phyloP scores from a whole-genome alignment of 2,797 vertebrate species.

The Clarias fuscus region DNA sequence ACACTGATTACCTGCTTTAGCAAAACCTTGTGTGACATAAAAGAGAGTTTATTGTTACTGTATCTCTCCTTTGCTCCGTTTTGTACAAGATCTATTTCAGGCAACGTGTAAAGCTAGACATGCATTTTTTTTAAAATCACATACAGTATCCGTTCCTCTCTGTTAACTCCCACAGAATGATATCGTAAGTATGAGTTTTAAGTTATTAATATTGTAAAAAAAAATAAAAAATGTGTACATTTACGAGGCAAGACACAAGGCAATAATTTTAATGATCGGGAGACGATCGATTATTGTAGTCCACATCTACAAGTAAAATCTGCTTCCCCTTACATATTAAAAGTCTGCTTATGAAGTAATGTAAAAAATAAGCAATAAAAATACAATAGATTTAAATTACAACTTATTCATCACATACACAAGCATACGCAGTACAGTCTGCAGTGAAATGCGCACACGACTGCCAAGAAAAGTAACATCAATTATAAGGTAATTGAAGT shows the following conservation, averaged over 20 bases:
- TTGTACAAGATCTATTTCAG: neutral
- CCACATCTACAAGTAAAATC: neutral
- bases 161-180: neutral
- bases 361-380: neutral
- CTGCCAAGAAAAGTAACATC: too few relatives aligned
- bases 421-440: too few relatives aligned
- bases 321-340: neutral
- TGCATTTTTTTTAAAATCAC: neutral
- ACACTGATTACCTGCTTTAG: neutral
- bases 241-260: too few relatives aligned
- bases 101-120: neutral
- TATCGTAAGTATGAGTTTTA: neutral
- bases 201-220: neutral
- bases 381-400: too few relatives aligned
- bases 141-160: neutral
- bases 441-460: too few relatives aligned
- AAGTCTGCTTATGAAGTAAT: neutral
- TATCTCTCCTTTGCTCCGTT: neutral
- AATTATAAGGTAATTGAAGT: too few relatives aligned
- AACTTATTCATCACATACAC: too few relatives aligned
- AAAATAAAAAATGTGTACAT: too few relatives aligned
- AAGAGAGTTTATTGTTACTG: neutral
- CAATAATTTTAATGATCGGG: neutral
- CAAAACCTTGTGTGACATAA: neutral
- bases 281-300: neutral